Evolutionary conservation across 1,140 invertebrate species (phyloP).

Genomic region (Musca domestica): DNA sequence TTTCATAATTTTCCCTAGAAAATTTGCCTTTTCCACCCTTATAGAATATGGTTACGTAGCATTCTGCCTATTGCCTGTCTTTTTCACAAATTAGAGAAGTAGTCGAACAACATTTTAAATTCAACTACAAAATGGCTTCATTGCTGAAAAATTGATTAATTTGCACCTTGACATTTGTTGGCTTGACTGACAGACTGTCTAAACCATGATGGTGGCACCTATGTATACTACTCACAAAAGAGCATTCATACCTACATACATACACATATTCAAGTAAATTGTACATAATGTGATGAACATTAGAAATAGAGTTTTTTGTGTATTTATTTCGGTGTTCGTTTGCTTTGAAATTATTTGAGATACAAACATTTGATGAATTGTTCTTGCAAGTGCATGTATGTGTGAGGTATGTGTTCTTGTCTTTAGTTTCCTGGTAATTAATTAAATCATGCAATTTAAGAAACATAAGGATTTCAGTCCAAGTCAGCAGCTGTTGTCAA

Average conservation of each 20-base stretch:
- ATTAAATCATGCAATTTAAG: background rate
- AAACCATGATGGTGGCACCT: background rate
- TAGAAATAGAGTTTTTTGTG: background rate
- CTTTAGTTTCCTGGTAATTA: constrained; percentile 14
- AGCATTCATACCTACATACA: too few relatives aligned
- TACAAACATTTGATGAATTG: too few relatives aligned
- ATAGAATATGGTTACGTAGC: too few relatives aligned
- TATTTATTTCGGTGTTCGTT: background rate
- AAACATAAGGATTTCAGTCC: background rate
- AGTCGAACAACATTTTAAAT: too few relatives aligned
- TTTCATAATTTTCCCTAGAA: too few relatives aligned
- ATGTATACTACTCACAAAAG: too few relatives aligned
- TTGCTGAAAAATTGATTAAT: constrained; percentile 11
- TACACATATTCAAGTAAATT: background rate
- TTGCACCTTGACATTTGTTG: constrained; percentile 24
- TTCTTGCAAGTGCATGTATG: too few relatives aligned
- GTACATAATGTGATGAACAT: background rate
- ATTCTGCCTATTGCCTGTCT: background rate
- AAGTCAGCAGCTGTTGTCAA: background rate
- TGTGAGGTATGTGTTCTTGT: background rate
- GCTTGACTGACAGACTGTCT: constrained; percentile 18
- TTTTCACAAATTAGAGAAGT: background rate
- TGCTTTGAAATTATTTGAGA: background rate
- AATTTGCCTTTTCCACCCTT: too few relatives aligned
- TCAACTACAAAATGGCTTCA: too few relatives aligned